Conservation (phyloP, 1,140 invertebrate species). For the Diorhabda sublineata region DNA sequence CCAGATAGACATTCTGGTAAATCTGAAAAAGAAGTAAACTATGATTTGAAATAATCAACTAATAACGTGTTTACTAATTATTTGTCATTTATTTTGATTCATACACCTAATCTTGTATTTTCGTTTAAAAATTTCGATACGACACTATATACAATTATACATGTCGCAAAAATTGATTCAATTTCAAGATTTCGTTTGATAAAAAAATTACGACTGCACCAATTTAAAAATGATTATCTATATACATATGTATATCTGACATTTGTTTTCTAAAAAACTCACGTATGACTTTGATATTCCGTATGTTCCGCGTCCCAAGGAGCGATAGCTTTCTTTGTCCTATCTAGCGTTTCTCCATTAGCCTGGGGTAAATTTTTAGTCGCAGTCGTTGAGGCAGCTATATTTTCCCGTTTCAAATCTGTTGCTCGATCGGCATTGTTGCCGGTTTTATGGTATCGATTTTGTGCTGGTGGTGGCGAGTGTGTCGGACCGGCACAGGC, state of each 20-base stretch:
- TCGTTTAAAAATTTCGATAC: too few relatives aligned
- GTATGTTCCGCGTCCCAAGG: neutral
- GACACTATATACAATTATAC: too few relatives aligned
- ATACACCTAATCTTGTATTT: too few relatives aligned
- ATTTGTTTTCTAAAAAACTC: neutral
- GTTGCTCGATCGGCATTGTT: neutral
- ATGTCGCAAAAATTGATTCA: too few relatives aligned
- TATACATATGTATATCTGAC: too few relatives aligned
- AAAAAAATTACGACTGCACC: too few relatives aligned
- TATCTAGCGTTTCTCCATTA: neutral
- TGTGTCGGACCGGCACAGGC: neutral
- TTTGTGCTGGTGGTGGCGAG: neutral
- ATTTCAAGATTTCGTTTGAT: too few relatives aligned
- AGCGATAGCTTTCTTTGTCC: neutral
- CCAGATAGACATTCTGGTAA: constrained; percentile 23
- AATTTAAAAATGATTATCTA: too few relatives aligned
- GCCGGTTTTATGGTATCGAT: neutral
- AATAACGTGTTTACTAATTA: too few relatives aligned
- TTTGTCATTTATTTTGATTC: too few relatives aligned
- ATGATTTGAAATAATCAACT: too few relatives aligned
- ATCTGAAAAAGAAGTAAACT: neutral
- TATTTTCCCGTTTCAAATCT: neutral
- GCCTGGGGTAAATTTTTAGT: neutral
- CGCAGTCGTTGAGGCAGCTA: neutral
- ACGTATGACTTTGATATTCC: neutral